Base-by-base conservation (phyloP, 2,113 vertebrate species). In the Apaloderma vittatum region DNA sequence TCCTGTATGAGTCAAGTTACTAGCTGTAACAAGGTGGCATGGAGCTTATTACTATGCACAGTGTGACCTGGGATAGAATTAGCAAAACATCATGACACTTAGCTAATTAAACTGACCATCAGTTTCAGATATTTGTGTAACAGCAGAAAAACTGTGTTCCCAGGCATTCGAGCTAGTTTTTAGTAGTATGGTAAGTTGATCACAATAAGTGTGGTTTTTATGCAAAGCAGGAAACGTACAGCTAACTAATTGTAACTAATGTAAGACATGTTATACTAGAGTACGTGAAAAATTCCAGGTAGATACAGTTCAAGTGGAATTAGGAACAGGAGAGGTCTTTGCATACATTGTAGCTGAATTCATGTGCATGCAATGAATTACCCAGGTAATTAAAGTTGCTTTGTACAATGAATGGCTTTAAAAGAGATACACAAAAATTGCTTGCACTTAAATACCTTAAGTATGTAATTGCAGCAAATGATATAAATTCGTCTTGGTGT, bases 301-400 rank as follows among this genome's bases (percentile, higher is more conserved):
- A 85, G 91, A 75, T 88, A 57, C 21, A 5, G 90, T 95, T 58
- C 59, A 91, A 90, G 91, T 91, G 70, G 92, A 77, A 82, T 97
- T 92, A 89, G 80, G 73, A 94, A 86, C 88, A 76, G 71, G 37
- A 90, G 90, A 73, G 73, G 68, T 84, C 45, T 36, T 74, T 66
- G 83, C 82, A 62, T 89, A 86, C 54, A 51, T 88, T 97, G 77
- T 63, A 86, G 89, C 77, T 78, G 51, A 94, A 79, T 91, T 94
- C 49, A 37, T 94, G 76, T 65, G 45, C 19, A 4, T 59, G 85
- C 88, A 87, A 29, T 54, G 61, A 90, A 89, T 75, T 94, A 93
- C 81, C 62, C 86, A 91, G 92, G 94, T 96, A 96, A 95, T 98
- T 97, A 94, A 97, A 97, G 94, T 85, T 80, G 43, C 59, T 95